These are phyloP conservation scores for Sycophila texana DNA, from an alignment of 2,888 invertebrate genomes.

Conservation along the genomic window DNA sequence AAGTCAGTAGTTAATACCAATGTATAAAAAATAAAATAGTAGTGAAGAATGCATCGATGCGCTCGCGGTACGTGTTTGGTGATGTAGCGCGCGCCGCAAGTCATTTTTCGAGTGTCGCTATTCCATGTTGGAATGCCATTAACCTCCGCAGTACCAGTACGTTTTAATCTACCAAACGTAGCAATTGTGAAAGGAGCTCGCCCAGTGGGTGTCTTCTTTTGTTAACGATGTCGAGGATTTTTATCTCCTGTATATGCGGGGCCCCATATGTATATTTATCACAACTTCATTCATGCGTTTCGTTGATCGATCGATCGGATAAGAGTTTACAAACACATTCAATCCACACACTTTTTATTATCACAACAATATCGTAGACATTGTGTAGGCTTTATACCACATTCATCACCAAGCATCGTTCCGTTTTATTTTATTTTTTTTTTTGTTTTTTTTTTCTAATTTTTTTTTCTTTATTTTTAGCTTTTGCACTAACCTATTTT, in stretches of 20 bases:
- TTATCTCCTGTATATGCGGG: conserved; percentile 38
- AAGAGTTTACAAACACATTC: not conserved
- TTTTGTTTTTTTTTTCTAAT: not conserved
- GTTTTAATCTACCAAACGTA: conserved; percentile 58
- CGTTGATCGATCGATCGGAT: conserved; percentile 32
- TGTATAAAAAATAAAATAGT: conserved; percentile 13
- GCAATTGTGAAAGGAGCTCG: conserved; percentile 7
- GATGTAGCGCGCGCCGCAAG: conserved; percentile 61
- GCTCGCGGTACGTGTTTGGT: conserved; percentile 70
- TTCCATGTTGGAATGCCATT: not conserved
- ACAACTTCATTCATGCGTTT: conserved; percentile 17
- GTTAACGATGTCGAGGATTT: not conserved
- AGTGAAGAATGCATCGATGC: conserved; percentile 51
- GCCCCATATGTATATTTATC: conserved; percentile 46
- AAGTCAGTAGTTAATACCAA: conserved; percentile 5
- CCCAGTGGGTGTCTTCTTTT: conserved; percentile 29
- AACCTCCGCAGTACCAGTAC: conserved; percentile 65
- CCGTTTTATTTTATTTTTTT: conserved; percentile 46
- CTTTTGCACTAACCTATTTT: conserved; percentile 72
- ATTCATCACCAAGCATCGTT: conserved; percentile 72
- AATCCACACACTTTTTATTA: not conserved
- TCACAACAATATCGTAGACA: not conserved
- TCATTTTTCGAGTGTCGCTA: conserved; percentile 17
- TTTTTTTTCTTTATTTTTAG: conserved; percentile 56
- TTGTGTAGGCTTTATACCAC: conserved; percentile 13